Evolutionary conservation across 1,140 invertebrate genomes (phyloP), one percentile per base, ranked within the genome.

Genomic region (Apis florea): DNA sequence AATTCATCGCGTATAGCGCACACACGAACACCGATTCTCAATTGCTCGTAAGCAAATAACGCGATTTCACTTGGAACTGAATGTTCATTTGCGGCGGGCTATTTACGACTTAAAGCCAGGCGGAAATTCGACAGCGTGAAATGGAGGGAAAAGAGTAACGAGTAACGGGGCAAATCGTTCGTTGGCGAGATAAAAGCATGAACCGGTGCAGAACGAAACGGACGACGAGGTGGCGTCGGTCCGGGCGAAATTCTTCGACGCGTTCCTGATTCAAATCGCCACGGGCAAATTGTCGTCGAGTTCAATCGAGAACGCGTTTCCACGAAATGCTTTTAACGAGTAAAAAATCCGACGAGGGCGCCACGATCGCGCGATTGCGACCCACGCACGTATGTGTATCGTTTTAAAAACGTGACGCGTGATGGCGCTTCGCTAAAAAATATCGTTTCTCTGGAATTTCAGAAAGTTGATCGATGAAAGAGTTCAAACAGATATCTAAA

Each of bases 281-380:
- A 47, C 15, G n/a, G 56, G 67, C 78, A 72, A 82, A 86, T 85
- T 84, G 79, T 85, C 73, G 63, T 24, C 1, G 73, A 63, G 54
- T 82, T 56, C 79, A 64, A 85, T 85, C 75, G 69, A 49, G 24
- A 69, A 77, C 64, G 69, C 79, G 70, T 85, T 83, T 75, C 58
- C 82, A 40, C 63, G 79, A 75, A 73, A 86, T 82, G 73, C 84
- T 86, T 86, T 86, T 68, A 82, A 68, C 84, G 83, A 82, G 77
- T 78, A 66, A 79, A 85, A 75, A 85, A 75, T 24, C n/a, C 26
- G n/a, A 2, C 53, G 21, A 66, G n/a, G 11, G 40, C n/a, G 4
- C 47, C 17, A 17, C 40, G 49, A 53, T 40, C 51, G 74, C 15
- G 63, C 21, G 19, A 56, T 67, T 77, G 47, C 51, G 26, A 26